phyloP scores from a whole-genome alignment of 2,888 invertebrate species.

The Xestia ashworthii region DNA sequence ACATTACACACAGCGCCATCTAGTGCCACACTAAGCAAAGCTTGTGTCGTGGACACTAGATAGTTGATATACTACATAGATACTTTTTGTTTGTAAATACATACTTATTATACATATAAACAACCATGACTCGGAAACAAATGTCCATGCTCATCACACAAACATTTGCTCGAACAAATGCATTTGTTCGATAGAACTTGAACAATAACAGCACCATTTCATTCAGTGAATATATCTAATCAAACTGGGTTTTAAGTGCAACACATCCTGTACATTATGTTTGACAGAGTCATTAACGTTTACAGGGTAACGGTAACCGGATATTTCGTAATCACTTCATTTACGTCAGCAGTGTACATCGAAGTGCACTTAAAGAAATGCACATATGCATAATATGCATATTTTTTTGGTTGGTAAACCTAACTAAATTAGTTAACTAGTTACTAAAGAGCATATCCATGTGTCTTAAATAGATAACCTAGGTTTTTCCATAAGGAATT shows the following conservation, averaged over 20 bases:
- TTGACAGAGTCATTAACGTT: background rate
- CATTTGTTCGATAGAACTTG: no score
- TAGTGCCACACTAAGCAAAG: no score
- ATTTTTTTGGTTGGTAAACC: background rate
- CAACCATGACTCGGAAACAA: no score
- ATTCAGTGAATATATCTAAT: background rate
- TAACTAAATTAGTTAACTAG: background rate
- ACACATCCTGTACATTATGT: background rate
- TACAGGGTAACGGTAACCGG: background rate
- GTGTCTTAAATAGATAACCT: background rate
- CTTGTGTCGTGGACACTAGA: no score
- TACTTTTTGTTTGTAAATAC: no score
- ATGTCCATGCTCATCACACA: no score
- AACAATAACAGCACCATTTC: background rate
- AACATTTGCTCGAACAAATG: no score
- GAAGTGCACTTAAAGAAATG: constrained; percentile 43
- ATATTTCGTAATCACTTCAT: constrained; percentile 22
- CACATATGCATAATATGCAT: constrained; percentile 1
- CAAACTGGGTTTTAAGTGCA: constrained; percentile 6
- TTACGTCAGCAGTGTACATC: constrained; percentile 32
- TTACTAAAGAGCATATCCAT: background rate
- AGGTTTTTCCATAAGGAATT: background rate
- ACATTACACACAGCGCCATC: no score
- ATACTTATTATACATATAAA: no score
- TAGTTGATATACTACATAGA: no score